phyloP scores from a whole-genome alignment of 2,113 vertebrate genomes.

The Varanus salvator region DNA sequence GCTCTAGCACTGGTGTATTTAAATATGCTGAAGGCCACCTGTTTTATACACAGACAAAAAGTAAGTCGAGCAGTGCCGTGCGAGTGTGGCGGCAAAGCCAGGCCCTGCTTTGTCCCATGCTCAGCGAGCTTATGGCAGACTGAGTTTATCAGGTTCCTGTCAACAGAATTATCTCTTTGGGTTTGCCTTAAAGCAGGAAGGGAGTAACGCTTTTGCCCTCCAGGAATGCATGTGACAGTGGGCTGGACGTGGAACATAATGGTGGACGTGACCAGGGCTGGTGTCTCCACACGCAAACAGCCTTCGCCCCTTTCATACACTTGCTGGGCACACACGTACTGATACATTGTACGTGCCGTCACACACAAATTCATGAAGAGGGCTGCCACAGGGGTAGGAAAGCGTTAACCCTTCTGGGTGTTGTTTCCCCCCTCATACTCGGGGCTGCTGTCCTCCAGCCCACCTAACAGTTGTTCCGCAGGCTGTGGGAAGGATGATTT shows the following conservation, averaged over 20 bases:
- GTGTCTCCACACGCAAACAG: neutral
- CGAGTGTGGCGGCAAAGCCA: neutral
- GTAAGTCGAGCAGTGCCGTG: neutral
- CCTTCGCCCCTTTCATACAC: neutral
- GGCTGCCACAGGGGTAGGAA: no score
- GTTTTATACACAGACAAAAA: neutral
- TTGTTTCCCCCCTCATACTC: no score
- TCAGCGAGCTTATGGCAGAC: neutral
- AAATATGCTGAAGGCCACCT: neutral
- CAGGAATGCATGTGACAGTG: neutral
- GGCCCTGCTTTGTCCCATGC: neutral
- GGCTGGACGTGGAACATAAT: neutral
- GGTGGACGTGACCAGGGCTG: neutral
- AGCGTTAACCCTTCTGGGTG: no score
- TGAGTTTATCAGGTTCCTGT: neutral
- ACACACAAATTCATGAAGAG: no score
- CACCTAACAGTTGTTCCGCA: no score
- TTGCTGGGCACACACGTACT: no score
- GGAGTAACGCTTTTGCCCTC: no score
- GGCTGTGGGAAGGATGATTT: no score
- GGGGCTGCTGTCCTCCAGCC: no score
- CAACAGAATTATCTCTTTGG: neutral
- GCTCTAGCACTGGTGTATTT: neutral
- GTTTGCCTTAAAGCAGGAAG: no score
- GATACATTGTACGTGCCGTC: no score